Evolutionary conservation across 2,797 vertebrate species (phyloP), one percentile per base, ranked within the genome.

Genomic region (Anabacerthia variegaticeps): DNA sequence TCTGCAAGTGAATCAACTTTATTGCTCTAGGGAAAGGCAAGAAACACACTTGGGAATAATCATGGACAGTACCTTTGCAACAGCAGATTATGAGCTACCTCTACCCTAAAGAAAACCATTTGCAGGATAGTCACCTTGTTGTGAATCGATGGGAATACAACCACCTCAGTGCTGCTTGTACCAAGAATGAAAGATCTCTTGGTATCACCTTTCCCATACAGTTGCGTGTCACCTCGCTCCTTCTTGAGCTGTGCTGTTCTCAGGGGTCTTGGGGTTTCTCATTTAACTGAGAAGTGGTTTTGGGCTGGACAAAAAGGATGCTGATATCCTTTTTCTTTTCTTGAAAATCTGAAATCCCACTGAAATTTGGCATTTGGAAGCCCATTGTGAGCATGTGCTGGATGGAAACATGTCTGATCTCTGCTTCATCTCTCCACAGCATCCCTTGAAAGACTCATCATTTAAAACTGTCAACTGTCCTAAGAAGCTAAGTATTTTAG

Each of bases 51-150:
- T 72, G 41, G 78, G 91, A 85, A 90, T n/a, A 80, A 81, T 66
- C 78, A 82, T 4, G n/a, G 69, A 58, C 59, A 81, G 75, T 32
- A 89, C 14, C 32, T 72, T 85, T 44, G 23, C 2, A 1, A 65
- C 54, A 82, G 84, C 52, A 88, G 80, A 90, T 43, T 44, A 75
- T 76, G 59, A 96, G 59, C 71, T 85, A 61, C 19, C 71, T 77
- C 51, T 69, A 7, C 59, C 39, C 66, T 69, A 34, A 59, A 77
- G 88, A 78, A 93, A 95, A 67, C 28, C 59, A 41, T 55, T 44
- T 82, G 54, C 39, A 85, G 37, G 46, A 74, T 7, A 68, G 37
- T 28, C 43, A 78, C 68, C 68, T 75, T 54, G 46, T 49, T 80
- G 26, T 72, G 62, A 41, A 74, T 28, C 61, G 21, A 78, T 24